Percentiles rank a stretch among this genome's conserved stretches.
These are phyloP conservation scores for Nannobrachium achirus DNA, from an alignment of 2,113 vertebrate genomes.

Conservation along the genomic window DNA sequence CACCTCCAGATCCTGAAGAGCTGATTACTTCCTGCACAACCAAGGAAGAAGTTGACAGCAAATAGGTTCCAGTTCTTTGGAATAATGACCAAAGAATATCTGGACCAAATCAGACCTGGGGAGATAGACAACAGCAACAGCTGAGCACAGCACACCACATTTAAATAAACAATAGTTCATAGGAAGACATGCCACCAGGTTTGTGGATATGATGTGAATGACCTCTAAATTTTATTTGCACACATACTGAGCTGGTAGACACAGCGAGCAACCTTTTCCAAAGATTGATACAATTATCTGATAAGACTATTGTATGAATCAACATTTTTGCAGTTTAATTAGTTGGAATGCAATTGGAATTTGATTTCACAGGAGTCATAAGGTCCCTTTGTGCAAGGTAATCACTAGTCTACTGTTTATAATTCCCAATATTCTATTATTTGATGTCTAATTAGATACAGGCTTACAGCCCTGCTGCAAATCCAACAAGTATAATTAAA, in stretches of 20 bases:
- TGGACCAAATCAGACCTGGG: slow-evolving; percentile 95
- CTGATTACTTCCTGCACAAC: slow-evolving; percentile 88
- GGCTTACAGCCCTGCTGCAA: no score
- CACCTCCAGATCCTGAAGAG: slow-evolving; percentile 96
- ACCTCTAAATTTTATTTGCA: slow-evolving; percentile 50
- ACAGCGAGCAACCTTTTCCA: slow-evolving; percentile 39
- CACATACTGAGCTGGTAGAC: slow-evolving; percentile 37
- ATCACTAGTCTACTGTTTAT: no score
- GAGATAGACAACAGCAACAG: neutral
- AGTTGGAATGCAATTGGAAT: no score
- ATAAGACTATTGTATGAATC: neutral
- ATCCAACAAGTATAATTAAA: no score
- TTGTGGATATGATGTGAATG: neutral
- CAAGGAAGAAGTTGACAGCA: slow-evolving; percentile 96
- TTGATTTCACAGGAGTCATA: no score
- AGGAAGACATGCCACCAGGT: neutral
- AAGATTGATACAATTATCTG: neutral
- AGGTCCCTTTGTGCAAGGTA: no score
- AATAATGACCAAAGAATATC: slow-evolving; percentile 97
- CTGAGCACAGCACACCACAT: slow-evolving; percentile 22
- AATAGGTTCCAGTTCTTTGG: slow-evolving; percentile 99
- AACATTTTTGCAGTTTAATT: no score
- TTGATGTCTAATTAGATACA: no score
- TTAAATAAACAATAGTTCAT: neutral
- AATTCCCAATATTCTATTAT: no score